A percentile compares a stretch with the other conserved stretches of the same genome.
Conservation (phyloP, 2,797 vertebrate genomes). For the Mycteria americana region DNA sequence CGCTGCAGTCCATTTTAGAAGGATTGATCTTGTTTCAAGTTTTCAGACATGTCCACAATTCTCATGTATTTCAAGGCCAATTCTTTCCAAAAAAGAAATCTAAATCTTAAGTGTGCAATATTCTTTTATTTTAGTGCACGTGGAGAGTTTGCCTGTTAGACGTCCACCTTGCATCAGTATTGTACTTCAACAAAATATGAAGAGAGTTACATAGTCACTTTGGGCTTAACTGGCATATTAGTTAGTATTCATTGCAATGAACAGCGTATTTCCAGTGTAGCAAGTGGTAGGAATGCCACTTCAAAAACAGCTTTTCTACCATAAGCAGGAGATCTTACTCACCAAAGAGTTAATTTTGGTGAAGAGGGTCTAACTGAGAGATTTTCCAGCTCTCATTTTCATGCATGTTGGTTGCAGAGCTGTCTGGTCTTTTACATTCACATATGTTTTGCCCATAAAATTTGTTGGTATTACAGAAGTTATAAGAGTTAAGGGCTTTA, state of each 20-base stretch:
- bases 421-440: background rate
- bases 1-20: background rate
- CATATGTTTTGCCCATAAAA: background rate
- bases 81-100: background rate
- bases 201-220: background rate
- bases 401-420: background rate
- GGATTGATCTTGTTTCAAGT: background rate
- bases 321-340: background rate
- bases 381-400: background rate
- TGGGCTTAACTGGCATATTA: background rate
- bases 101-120: background rate
- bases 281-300: background rate
- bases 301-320: background rate
- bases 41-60: background rate
- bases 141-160: background rate
- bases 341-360: background rate
- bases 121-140: background rate
- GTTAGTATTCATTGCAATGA: background rate
- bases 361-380: background rate
- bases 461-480: background rate
- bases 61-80: background rate
- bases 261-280: background rate
- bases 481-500: background rate
- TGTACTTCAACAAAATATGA: background rate
- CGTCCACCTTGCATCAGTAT: background rate